Base-by-base conservation (phyloP, 2,113 vertebrate genomes). In the Hippocampus mohnikei region DNA sequence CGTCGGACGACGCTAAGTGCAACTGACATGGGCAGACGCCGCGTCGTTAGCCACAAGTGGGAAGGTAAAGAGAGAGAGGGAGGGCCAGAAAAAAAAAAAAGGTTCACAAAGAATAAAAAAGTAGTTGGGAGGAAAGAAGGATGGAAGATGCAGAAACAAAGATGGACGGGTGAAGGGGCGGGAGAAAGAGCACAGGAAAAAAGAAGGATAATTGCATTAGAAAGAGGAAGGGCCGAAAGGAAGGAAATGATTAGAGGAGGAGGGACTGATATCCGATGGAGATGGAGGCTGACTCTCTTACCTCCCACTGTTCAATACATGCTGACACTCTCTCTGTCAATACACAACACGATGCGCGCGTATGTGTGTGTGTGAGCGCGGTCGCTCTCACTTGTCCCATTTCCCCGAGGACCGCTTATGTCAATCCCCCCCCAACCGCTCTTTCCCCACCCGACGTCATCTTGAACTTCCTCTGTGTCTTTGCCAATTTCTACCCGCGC, bases 221-320 rank as follows among this genome's bases (percentile, higher is more conserved):
- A 92, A 91, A 86, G 88, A 90, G 82, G 84, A 88, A 88, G 83
- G 84, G 66, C 88, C 82, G 90, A 90, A 85, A 92, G 91, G 91
- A 92, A 92, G 91, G 91, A 92, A 93, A 92, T 89, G 83, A 92
- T 92, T 92, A 91, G 86, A 88, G 82, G 85, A 87, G 87, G 89
- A 87, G 81, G 82, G 86, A 89, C 87, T 91, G 90, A 90, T 91
- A 91, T 90, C 86, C 90, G 76, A 92, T 90, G 84, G 86, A 90
- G 73, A 79, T 70, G 71, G 89, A 89, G 84, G 76, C 79, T 69
- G 77, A 77, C 71, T 85, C 85, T 87, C 87, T 91, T 91, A 90
- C 87, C 40, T 67, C 79, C 80, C 76, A 40, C 82, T 69, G 87
- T 86, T 92, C 90, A 84, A 91, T 92, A 91, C 73, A 75, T 75